Conservation (phyloP, 2,888 invertebrate genomes). For the Pantelozetes paolii region DNA sequence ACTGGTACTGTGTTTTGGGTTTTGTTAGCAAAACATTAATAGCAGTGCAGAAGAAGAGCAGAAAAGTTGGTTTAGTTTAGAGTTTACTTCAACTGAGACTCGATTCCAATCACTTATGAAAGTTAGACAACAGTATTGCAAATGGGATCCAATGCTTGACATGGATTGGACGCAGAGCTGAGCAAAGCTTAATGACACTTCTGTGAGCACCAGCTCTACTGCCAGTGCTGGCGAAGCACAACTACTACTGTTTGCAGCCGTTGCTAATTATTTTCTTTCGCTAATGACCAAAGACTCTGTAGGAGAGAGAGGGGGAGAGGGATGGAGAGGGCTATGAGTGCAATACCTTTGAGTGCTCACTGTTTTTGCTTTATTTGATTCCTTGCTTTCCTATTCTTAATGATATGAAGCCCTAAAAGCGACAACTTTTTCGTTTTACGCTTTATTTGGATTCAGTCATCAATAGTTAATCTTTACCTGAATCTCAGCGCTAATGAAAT, state of each 20-base stretch:
- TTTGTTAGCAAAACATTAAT: constrained; percentile 27
- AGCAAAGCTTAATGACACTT: constrained; percentile 36
- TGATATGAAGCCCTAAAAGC: constrained; percentile 27
- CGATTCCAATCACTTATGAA: constrained; percentile 21
- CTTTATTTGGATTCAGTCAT: constrained; percentile 35
- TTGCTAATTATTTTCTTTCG: constrained; percentile 35
- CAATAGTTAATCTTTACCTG: constrained; percentile 37
- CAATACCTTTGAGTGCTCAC: constrained; percentile 14
- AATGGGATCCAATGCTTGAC: constrained; percentile 27
- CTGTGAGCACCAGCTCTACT: constrained; percentile 8
- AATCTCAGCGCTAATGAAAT: constrained; percentile 34
- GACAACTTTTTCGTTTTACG: constrained; percentile 31
- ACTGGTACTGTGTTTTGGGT: constrained; percentile 9
- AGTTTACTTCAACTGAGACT: constrained; percentile 8
- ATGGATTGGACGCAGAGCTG: constrained; percentile 32
- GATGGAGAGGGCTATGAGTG: neutral
- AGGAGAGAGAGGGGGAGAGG: neutral
- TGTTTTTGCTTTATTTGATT: neutral
- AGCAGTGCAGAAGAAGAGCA: constrained; percentile 7
- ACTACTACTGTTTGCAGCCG: constrained; percentile 7
- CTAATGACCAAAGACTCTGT: constrained; percentile 19
- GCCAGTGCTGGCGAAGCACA: constrained; percentile 7
- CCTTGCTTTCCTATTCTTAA: constrained; percentile 15
- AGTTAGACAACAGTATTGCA: constrained; percentile 11
- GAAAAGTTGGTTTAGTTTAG: constrained; percentile 25